Base-by-base conservation (phyloP, 92 coral and sea anemone genomes). In the Bergia sp. region DNA sequence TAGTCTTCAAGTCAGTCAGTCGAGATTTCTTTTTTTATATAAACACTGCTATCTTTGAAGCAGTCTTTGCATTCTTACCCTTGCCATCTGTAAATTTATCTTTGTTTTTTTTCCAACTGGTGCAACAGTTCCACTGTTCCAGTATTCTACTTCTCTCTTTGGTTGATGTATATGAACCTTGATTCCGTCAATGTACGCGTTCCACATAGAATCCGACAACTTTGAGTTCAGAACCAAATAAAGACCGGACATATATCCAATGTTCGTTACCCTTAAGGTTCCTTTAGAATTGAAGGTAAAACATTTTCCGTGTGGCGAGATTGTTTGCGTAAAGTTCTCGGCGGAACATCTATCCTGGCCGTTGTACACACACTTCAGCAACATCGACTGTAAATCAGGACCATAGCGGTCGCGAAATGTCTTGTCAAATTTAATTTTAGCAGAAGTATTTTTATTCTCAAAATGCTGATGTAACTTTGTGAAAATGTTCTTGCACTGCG, bases 101-200 rank as follows among this genome's bases (percentile, higher is more conserved):
- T 37, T 42, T 12, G 77, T 45, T 36, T 69, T 83, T 53, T 83
- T 83, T 16, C 87, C 87, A 10, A 12, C 58, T 12, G 87, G 87
- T 3, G 87, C 87, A 83, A 69, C 42, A 83, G 29, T 69, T 15
- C 77, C 65, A 67, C 87, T 7, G 0, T 83, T 43, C 61, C 78
- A 44, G 15, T 21, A 42, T 12, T 45, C 42, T 3, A 83, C 43
- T 13, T 45, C 61, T 83, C 64, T 72, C 55, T 42, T 82, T 3
- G 86, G 77, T 13, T 83, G 77, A 47, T 83, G 87, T 43, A 83
- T 36, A 3, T 44, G n/a, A 44, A 83, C 87, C 78, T 83, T 83
- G 53, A 83, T 37, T 36, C 87, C 87, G 13, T 83, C 66, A 4
- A 47, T 45, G 40, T 64, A 43, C 1, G 78, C 78, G 6, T 83